Evolutionary conservation across 2,113 vertebrate species (phyloP).

Genomic region (Chiloscyllium plagiosum): DNA sequence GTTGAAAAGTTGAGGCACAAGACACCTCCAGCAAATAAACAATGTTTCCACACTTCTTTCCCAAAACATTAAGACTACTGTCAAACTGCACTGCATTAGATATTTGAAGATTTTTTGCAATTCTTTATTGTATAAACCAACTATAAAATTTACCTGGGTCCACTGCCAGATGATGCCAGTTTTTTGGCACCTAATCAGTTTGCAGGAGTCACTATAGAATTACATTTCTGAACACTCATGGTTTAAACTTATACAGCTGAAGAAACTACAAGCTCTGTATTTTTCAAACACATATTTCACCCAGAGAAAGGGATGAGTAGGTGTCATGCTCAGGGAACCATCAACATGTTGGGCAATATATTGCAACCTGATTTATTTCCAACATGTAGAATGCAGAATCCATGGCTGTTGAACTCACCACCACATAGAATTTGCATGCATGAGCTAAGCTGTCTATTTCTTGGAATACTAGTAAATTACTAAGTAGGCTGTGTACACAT

Average conservation of each 20-base stretch:
- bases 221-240: neutral
- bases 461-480: neutral
- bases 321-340: neutral
- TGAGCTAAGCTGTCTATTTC: neutral
- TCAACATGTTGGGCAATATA: neutral
- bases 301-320: neutral
- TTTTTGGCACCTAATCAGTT: neutral
- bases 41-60: neutral
- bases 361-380: neutral
- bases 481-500: neutral
- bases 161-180: neutral
- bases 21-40: neutral
- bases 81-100: neutral
- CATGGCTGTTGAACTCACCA: neutral
- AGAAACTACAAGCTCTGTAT: neutral
- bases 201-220: neutral
- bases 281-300: neutral
- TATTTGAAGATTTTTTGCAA: neutral
- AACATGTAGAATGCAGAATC: neutral
- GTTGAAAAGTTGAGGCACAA: neutral
- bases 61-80: neutral
- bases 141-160: neutral
- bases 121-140: neutral
- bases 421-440: neutral
- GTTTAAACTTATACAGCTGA: neutral